A percentile compares a stretch with the other conserved stretches of the same genome.
phyloP scores from a whole-genome alignment of 2,888 invertebrate genomes.

The Mayetiola destructor region DNA sequence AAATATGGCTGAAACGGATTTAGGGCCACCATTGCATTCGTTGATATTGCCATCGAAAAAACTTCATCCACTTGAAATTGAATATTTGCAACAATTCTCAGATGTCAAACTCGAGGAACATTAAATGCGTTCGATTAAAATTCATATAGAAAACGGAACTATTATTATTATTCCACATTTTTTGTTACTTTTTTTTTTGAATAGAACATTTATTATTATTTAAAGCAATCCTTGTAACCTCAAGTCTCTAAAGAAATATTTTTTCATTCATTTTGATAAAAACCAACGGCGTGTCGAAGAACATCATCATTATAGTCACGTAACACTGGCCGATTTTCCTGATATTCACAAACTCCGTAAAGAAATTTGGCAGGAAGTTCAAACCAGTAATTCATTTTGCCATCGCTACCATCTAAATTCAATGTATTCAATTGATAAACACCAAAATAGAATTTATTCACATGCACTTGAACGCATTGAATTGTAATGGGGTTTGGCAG shows the following conservation, averaged over 20 bases:
- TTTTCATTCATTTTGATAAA: slow-evolving; percentile 48
- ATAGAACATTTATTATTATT: not conserved
- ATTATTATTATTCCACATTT: too few species aligned
- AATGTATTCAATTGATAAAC: slow-evolving; percentile 73
- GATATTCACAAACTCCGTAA: slow-evolving; percentile 50
- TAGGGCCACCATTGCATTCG: slow-evolving; percentile 89
- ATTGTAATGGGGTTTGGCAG: slow-evolving; percentile 65
- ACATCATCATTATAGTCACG: slow-evolving; percentile 66
- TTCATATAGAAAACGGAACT: too few species aligned
- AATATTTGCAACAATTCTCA: slow-evolving; percentile 61
- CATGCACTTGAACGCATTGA: slow-evolving; percentile 72
- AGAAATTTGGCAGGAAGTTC: slow-evolving; percentile 47
- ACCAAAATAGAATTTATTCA: slow-evolving; percentile 62
- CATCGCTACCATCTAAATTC: slow-evolving; percentile 44
- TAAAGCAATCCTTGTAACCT: not conserved
- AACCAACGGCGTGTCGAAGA: slow-evolving; percentile 59
- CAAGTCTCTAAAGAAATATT: not conserved
- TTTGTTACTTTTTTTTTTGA: not conserved
- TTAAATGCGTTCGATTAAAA: not conserved
- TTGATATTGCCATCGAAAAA: slow-evolving; percentile 70
- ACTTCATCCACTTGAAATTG: slow-evolving; percentile 82
- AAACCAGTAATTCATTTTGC: slow-evolving; percentile 69
- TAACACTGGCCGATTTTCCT: slow-evolving; percentile 47
- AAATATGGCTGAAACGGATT: slow-evolving; percentile 53
- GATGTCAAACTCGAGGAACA: slow-evolving; percentile 28